Conservation (phyloP, 64 coral and sea anemone genomes). For the Porites lutea region DNA sequence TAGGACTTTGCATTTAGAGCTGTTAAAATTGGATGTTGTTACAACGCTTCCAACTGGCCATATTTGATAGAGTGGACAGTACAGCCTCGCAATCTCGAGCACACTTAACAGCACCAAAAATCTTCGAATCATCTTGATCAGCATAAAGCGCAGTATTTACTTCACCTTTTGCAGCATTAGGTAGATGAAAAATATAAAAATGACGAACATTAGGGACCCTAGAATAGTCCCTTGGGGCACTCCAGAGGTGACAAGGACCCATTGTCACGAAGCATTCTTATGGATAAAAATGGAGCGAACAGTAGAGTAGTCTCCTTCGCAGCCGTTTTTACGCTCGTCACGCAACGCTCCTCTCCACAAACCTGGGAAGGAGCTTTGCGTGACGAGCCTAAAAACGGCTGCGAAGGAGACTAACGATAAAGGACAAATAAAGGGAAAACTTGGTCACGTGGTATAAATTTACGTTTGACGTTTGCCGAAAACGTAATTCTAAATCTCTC, state of each 20-base stretch:
- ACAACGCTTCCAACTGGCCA: slow-evolving; percentile 20
- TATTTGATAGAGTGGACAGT: slow-evolving; percentile 17
- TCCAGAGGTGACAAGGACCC: slow-evolving; percentile 57
- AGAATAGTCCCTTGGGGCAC: slow-evolving; percentile 55
- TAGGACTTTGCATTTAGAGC: not conserved
- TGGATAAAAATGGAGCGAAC: too few species aligned
- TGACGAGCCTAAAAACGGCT: too few species aligned
- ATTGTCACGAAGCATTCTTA: slow-evolving; percentile 31
- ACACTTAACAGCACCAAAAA: not conserved
- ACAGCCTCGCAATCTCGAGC: slow-evolving; percentile 28
- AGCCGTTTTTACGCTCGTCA: too few species aligned
- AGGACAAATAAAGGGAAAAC: too few species aligned
- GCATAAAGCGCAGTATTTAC: not conserved
- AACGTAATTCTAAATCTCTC: too few species aligned
- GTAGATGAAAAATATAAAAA: slow-evolving; percentile 9
- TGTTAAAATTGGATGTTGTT: slow-evolving; percentile 62
- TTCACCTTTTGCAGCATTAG: not conserved
- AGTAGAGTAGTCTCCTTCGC: too few species aligned
- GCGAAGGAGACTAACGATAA: too few species aligned
- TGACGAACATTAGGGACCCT: slow-evolving; percentile 25
- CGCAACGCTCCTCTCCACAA: too few species aligned
- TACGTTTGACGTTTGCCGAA: too few species aligned
- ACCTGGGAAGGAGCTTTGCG: too few species aligned
- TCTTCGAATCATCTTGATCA: not conserved
- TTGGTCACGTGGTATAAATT: too few species aligned